Base-by-base conservation (phyloP, 2,888 invertebrate species). In the Nebria brevicollis region DNA sequence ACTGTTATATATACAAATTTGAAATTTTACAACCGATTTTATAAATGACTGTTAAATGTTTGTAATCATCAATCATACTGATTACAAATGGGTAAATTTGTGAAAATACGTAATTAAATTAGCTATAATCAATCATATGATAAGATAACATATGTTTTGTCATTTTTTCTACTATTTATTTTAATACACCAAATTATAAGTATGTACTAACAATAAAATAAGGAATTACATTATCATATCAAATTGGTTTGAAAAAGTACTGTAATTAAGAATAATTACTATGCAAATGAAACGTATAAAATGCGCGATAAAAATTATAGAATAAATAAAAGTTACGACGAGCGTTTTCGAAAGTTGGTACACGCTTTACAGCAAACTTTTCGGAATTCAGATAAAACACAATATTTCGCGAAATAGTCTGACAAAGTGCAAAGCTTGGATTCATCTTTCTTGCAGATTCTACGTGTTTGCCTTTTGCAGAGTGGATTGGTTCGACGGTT, bases 331-430 rank as follows among this genome's bases (percentile, higher is more conserved):
- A 34, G 34, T 34, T 34, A 34, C 34, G 34, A 54, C 7, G 20
- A 25, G 25, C 1, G 25, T 26, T 70, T 70, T 70, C 70, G 8
- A 6, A 5, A 25, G 34, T 42, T 75, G 7, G 81, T 82, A 83
- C 92, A 92, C 0, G 92, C 88, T 84, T 91, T 90, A 85, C 94
- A 94, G 85, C 94, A 94, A 77, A 91, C 89, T 83, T 90, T 90
- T 82, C 90, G 90, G 84, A 93, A 94, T 0, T 90, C 91, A 0
- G 91, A 90, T 43, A 93, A 87, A 0, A 88, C 87, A 85, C 94
- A 94, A 87, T 93, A 92, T 66, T 85, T 86, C 0, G 66, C 75
- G 11, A 83, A 77, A 72, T 81, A 66, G 87, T 87, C 82, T 90
- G 89, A 74, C 2, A 91, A 87, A 64, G 89, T 89, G 86, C 92